phyloP scores from a whole-genome alignment of 2,888 invertebrate genomes.

The Leptogaster cylindrica region DNA sequence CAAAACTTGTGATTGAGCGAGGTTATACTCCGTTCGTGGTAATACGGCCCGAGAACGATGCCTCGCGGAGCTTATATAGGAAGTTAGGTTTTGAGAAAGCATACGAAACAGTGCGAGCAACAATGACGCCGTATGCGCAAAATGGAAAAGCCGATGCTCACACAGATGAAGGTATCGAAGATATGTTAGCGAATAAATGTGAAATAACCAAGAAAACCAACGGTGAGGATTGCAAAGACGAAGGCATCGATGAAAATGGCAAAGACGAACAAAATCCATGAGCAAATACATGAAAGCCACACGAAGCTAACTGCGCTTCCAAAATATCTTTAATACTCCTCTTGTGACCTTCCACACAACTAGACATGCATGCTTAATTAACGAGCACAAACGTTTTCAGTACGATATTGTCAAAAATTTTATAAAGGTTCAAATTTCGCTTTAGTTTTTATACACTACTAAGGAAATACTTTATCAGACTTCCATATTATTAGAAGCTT shows the following conservation, averaged over 20 bases:
- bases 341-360: conserved; percentile 34
- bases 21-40: conserved; percentile 87
- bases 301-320: neutral
- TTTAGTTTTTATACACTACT: conserved; percentile 20
- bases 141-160: conserved; percentile 53
- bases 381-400: conserved; percentile 31
- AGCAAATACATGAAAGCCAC: conserved; percentile 14
- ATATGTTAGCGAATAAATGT: conserved; percentile 62
- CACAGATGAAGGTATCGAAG: conserved; percentile 59
- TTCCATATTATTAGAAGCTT: neutral
- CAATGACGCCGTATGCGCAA: conserved; percentile 67
- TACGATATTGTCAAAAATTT: conserved; percentile 13
- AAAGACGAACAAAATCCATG: conserved; percentile 45
- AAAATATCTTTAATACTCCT: conserved; percentile 30
- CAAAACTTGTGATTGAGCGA: conserved; percentile 71
- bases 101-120: conserved; percentile 81
- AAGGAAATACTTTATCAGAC: too few relatives aligned
- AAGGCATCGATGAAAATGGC: conserved; percentile 60
- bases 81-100: conserved; percentile 83
- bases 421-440: conserved; percentile 18
- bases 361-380: conserved; percentile 29
- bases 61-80: conserved; percentile 81
- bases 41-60: conserved; percentile 85
- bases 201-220: conserved; percentile 59
- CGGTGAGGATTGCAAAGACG: conserved; percentile 52